Percentiles rank a stretch among this genome's conserved stretches.
Evolutionary conservation across 2,797 vertebrate genomes (phyloP).

Genomic region (Rhinogobio ventralis): DNA sequence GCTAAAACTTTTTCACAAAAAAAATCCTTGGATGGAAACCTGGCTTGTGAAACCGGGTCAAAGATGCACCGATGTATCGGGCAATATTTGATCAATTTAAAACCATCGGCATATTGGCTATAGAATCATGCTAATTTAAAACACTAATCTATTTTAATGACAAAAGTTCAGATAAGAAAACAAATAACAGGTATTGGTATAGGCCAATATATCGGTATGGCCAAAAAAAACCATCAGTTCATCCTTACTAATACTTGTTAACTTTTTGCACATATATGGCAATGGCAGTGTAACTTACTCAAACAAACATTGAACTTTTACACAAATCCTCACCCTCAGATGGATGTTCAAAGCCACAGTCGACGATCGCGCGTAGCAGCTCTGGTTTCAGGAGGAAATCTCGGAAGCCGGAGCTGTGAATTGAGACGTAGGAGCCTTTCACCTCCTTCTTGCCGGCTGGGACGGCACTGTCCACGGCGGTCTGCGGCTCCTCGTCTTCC

Average conservation of each 20-base stretch:
- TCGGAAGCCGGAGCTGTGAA: slow-evolving; percentile 91
- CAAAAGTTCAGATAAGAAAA: too few species aligned
- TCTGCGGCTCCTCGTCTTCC: slow-evolving; percentile 81
- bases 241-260: not conserved
- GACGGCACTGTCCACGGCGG: slow-evolving; percentile 65
- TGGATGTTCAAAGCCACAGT: slow-evolving; percentile 91
- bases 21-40: too few species aligned
- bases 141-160: too few species aligned
- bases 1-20: too few species aligned
- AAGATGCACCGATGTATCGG: too few species aligned
- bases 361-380: slow-evolving; percentile 87
- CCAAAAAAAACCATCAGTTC: too few species aligned
- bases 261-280: not conserved
- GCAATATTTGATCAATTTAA: too few species aligned
- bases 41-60: not conserved
- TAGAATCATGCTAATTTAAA: too few species aligned
- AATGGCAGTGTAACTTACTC: not conserved
- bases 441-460: slow-evolving; percentile 76
- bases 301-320: not conserved
- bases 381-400: slow-evolving; percentile 91
- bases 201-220: too few species aligned
- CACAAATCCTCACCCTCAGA: slow-evolving; percentile 82
- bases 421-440: slow-evolving; percentile 80
- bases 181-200: too few species aligned
- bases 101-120: too few species aligned